Evolutionary conservation across 2,888 invertebrate species (phyloP).

Genomic region (Sarcophaga rosellei): DNA sequence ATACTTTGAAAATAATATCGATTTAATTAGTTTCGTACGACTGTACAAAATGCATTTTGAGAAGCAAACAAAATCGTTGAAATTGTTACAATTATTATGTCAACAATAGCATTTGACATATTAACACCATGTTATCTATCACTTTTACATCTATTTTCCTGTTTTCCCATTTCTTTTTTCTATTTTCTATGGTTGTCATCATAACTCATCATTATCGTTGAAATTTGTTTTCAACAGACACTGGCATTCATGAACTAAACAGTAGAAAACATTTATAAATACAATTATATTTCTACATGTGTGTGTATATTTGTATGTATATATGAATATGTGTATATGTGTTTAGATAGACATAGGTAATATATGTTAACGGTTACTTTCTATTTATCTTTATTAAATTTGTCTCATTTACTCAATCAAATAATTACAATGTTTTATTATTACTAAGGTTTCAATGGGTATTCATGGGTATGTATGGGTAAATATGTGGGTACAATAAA

Average conservation of each 20-base stretch:
- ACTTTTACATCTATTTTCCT: slow-evolving; percentile 35
- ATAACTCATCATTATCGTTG: slow-evolving; percentile 69
- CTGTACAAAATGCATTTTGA: too few species aligned
- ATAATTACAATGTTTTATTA: slow-evolving; percentile 60
- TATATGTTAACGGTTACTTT: background rate
- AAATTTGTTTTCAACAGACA: slow-evolving; percentile 56
- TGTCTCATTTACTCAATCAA: slow-evolving; percentile 70
- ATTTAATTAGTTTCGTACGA: too few species aligned
- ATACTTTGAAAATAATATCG: too few species aligned
- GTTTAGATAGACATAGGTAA: background rate
- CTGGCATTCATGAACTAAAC: background rate
- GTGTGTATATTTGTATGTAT: too few species aligned
- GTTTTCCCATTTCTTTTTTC: slow-evolving; percentile 16
- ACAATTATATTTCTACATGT: slow-evolving; percentile 1
- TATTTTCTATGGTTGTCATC: slow-evolving; percentile 68
- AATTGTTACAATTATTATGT: slow-evolving; percentile 67
- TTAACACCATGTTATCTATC: slow-evolving; percentile 69
- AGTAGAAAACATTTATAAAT: slow-evolving; percentile 6
- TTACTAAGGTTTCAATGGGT: background rate
- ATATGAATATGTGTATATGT: background rate
- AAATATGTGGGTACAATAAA: background rate
- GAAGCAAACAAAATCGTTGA: background rate
- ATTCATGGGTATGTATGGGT: background rate
- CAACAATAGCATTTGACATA: slow-evolving; percentile 67
- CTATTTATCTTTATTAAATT: slow-evolving; percentile 53